A percentile compares a stretch with the other conserved stretches of the same genome.
Evolutionary conservation across 1,140 invertebrate genomes (phyloP).

Genomic region (Homalodisca vitripennis): DNA sequence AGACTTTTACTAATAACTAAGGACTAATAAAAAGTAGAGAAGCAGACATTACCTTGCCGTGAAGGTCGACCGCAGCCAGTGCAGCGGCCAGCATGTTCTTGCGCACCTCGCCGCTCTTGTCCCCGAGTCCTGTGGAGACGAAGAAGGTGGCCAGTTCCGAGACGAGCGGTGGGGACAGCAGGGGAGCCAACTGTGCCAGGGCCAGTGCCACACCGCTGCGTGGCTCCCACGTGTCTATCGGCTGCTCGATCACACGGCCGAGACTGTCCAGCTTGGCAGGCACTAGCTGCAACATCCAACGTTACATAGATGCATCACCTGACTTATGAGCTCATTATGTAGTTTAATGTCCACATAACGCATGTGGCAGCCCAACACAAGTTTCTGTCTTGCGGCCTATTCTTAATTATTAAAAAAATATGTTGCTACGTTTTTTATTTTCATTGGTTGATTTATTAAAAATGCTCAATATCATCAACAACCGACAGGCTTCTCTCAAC

Average conservation of each 20-base stretch:
- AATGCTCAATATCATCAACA: too few relatives aligned
- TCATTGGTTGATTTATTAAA: too few relatives aligned
- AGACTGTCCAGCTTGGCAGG: conserved; percentile 88
- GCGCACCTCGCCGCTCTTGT: conserved; percentile 79
- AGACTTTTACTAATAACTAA: not conserved
- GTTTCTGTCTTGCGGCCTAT: too few relatives aligned
- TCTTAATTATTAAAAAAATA: too few relatives aligned
- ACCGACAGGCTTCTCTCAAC: too few relatives aligned
- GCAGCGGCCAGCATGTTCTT: conserved; percentile 92
- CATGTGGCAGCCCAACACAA: too few relatives aligned
- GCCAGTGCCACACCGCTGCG: conserved; percentile 85
- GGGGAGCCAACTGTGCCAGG: conserved; percentile 68
- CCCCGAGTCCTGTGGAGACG: conserved; percentile 82
- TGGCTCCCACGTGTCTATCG: conserved; percentile 85
- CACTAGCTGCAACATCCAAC: conserved; percentile 77
- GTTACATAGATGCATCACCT: too few relatives aligned
- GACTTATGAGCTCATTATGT: too few relatives aligned
- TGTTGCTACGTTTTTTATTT: too few relatives aligned
- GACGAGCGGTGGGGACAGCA: conserved; percentile 66
- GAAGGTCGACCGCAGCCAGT: conserved; percentile 84
- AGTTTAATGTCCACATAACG: too few relatives aligned
- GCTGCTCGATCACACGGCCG: conserved; percentile 81
- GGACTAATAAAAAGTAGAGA: not conserved
- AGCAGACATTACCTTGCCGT: conserved; percentile 72
- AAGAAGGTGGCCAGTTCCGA: conserved; percentile 76